Base-by-base conservation (phyloP, 1,140 invertebrate species). In the Mercenaria mercenaria region DNA sequence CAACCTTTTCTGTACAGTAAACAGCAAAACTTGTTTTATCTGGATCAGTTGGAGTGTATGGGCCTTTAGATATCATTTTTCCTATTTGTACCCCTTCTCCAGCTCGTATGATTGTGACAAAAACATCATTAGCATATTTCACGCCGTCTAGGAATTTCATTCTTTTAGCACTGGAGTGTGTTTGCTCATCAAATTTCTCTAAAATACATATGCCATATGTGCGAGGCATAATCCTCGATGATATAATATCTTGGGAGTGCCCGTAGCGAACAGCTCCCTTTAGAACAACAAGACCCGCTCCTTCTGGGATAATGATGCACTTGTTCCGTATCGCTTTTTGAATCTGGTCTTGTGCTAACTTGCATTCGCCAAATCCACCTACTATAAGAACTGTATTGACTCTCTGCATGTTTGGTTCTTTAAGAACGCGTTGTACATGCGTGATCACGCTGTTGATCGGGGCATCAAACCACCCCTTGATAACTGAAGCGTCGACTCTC, bases 361-460 rank as follows among this genome's bases (percentile, higher is more conserved):
- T 32, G 52, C 76, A 29, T 15, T 79, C 76, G 29, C 26, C 47
- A 37, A 77, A 79, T 15, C 76, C 76, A 18, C 90, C 90, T 26
- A 91, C 90, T 34, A 91, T 29, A 32, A 91, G 69, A 20, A 91
- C 56, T 1, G 29, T 74, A 3, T 18, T 8, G n/a, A 43, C 39
- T 34, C 39, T 61, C 32, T 59, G 15, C 37, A 86, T 56, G 2
- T 56, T 41, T 74, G 41, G 43, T 76, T 76, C 32, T 39, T 1
- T 26, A 11, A 86, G 47, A 13, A 86, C 11, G 0, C 26, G 2
- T 76, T 76, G 37, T 4, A 43, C 6, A 8, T 76, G 72, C 34
- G 11, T 23, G 20, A 76, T 0, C 23, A 76, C 72, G 3, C 4
- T 43, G 13, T 50, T 3, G 0, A 76, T 32, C 18, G 72, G 43